A percentile compares a stretch with the other conserved stretches of the same genome.
These are phyloP conservation scores for Strongylocentrotus purpuratus DNA, from an alignment of 35 echinoderm and acorn worm species.

Conservation along the genomic window DNA sequence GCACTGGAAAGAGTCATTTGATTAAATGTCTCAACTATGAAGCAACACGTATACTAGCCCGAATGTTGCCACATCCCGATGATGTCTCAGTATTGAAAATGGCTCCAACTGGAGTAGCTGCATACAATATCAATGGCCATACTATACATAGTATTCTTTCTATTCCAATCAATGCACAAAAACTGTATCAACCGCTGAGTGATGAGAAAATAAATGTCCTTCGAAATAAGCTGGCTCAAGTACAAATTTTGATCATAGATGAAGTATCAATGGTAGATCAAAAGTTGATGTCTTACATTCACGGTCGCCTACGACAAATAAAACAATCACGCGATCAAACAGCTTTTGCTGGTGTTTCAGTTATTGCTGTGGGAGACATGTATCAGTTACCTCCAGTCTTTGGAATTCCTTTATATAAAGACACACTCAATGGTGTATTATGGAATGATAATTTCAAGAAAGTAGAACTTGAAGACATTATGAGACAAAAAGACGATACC, in stretches of 20 bases:
- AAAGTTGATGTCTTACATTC: slow-evolving; percentile 52
- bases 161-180: neutral
- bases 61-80: slow-evolving; percentile 11
- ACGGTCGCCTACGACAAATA: slow-evolving; percentile 61
- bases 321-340: slow-evolving; percentile 25
- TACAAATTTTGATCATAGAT: slow-evolving; percentile 59
- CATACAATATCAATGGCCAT: slow-evolving; percentile 55
- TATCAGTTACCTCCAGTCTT: slow-evolving; percentile 67
- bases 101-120: slow-evolving; percentile 53
- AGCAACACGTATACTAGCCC: neutral
- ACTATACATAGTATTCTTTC: slow-evolving; percentile 39
- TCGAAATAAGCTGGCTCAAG: slow-evolving; percentile 2
- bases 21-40: slow-evolving; percentile 46
- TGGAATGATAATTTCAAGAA: slow-evolving; percentile 65
- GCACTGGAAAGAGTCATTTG: slow-evolving; percentile 41
- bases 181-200: slow-evolving; percentile 48
- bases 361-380: slow-evolving; percentile 73
- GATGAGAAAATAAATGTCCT: slow-evolving; percentile 47
- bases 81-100: slow-evolving; percentile 42
- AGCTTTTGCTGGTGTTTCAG: slow-evolving; percentile 62
- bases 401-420: slow-evolving; percentile 43
- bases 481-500: slow-evolving; percentile 85
- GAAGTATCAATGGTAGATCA: slow-evolving; percentile 64
- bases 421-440: neutral
- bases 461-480: slow-evolving; percentile 64